Base-by-base conservation (phyloP, 2,797 vertebrate species). In the Meriones psammophilus region DNA sequence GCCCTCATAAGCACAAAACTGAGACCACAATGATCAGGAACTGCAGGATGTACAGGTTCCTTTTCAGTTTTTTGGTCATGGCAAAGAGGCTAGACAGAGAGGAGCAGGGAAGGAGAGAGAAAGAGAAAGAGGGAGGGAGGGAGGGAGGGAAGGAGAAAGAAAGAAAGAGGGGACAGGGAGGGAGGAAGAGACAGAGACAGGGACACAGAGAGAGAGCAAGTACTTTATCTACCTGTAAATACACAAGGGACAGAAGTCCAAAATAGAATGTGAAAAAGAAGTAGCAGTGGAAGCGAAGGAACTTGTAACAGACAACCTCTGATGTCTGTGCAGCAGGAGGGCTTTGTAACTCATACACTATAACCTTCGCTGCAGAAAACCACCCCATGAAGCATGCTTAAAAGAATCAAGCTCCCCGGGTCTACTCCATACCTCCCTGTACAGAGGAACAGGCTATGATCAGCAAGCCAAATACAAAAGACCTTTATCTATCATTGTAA, bases 251-350 rank as follows among this genome's bases (percentile, higher is more conserved):
- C 58, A 84, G 89, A 97, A 94, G 91, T 96, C 90, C 83, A 96
- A 97, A 97, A 97, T 92, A 96, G 96, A 97, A 97, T 80, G 88
- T 89, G 88, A 84, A 95, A 96, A 97, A 91, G 94, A 94, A 96
- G 96, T 94, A 92, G 95, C 1, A 97, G 97, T 95, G 2, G 39
- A 97, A 96, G 93, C 94, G 92, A 96, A 97, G 96, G 92, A 94
- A 96, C 97, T 97, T 95, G 94, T 90, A 92, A 92, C 94, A 94
- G 96, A 80, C 92, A 94, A 96, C 96, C 97, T 95, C 94, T 96
- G 97, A 91, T 91, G 96, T 79, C 94, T 66, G 71, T 42, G 50
- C 96, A 42, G 97, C 89, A 73, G 97, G 97, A 95, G 96, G 94
- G 92, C 97, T 98, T 97, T 98, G 96, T 96, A 92, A 94, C 69